A percentile compares a stretch with the other conserved stretches of the same genome.
These are phyloP conservation scores for Pristionchus pacificus DNA, from an alignment of 1,140 invertebrate genomes.

Conservation along the genomic window DNA sequence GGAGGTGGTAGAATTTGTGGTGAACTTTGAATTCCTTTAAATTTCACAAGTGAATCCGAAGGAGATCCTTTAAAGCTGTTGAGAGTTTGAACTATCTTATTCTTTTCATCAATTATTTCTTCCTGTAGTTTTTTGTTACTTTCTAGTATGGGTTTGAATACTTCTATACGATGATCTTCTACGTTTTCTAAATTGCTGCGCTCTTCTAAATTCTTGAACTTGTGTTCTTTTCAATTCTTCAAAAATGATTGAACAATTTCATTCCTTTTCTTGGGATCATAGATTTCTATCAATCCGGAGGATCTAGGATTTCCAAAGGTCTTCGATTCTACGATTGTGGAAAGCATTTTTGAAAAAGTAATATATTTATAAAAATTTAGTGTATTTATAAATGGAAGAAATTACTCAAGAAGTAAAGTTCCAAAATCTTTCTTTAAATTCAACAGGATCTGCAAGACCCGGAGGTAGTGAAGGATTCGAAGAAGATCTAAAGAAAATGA, in stretches of 20 bases:
- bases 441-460: too few relatives aligned
- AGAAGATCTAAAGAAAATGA: conserved; percentile 17
- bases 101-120: conserved; percentile 29
- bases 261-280: conserved; percentile 34
- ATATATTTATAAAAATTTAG: too few relatives aligned
- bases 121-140: conserved; percentile 37
- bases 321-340: too few relatives aligned
- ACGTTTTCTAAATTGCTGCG: conserved; percentile 19
- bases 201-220: conserved; percentile 29
- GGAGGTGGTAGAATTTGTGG: too few relatives aligned
- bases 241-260: conserved; percentile 36
- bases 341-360: too few relatives aligned
- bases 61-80: conserved; percentile 20
- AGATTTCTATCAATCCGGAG: conserved; percentile 38
- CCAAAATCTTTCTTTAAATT: too few relatives aligned
- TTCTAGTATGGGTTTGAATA: too few relatives aligned
- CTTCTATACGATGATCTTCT: conserved; percentile 35
- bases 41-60: conserved; percentile 14
- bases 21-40: too few relatives aligned
- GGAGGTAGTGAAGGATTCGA: too few relatives aligned
- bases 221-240: conserved; percentile 30
- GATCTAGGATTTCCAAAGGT: too few relatives aligned
- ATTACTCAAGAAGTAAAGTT: too few relatives aligned
- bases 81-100: conserved; percentile 35
- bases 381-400: too few relatives aligned